phyloP scores from a whole-genome alignment of 2,888 invertebrate genomes.

The Scelioninae gen. 2 region DNA sequence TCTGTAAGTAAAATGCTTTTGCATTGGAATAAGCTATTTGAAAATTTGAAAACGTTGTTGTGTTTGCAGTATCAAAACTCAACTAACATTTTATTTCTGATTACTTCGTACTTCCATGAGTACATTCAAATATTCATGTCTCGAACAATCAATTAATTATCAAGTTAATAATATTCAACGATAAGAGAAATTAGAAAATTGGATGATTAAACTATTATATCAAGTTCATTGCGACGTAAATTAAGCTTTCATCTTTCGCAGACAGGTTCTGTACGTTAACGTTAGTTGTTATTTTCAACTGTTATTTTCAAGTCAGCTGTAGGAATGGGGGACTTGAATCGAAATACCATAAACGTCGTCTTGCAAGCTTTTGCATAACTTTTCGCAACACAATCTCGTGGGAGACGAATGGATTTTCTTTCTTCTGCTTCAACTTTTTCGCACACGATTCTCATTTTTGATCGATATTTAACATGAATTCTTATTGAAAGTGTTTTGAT shows the following conservation, averaged over 20 bases:
- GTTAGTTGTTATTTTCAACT: constrained; percentile 33
- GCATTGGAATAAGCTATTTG: no score
- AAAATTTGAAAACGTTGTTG: no score
- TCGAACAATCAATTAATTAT: constrained; percentile 57
- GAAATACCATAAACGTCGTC: constrained; percentile 35
- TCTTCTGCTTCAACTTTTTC: no score
- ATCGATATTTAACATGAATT: no score
- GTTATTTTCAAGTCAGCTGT: constrained; percentile 19
- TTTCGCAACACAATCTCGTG: constrained; percentile 21
- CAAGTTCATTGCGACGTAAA: constrained; percentile 26
- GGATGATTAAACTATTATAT: constrained; percentile 43
- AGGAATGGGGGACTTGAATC: constrained; percentile 16
- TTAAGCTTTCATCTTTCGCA: constrained; percentile 31
- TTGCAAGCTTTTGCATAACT: constrained; percentile 25
- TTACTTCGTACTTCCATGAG: no score
- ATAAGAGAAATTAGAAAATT: constrained; percentile 31
- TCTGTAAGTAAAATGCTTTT: constrained; percentile 73
- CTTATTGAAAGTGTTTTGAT: no score
- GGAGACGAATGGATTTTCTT: no score
- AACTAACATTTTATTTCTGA: no score
- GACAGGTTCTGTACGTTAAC: constrained; percentile 31
- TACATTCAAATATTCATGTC: no score
- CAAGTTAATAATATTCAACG: constrained; percentile 27
- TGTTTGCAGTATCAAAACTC: no score
- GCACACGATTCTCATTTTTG: no score